Evolutionary conservation across 2,113 vertebrate genomes (phyloP).

Genomic region (Arothron firmamentum): DNA sequence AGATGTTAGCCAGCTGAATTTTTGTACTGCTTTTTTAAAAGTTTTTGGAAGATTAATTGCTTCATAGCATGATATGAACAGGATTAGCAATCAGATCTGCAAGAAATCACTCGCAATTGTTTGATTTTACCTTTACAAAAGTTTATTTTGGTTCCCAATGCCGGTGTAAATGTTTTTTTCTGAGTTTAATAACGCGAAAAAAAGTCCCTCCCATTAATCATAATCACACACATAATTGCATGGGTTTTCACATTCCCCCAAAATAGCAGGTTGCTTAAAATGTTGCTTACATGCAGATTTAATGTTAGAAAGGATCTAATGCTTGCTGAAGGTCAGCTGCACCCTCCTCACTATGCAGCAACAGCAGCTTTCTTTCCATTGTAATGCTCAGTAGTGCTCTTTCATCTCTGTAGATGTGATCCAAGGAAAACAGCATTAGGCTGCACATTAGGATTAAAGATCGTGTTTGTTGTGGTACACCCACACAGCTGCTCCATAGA

Average conservation of each 20-base stretch:
- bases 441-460: conserved; percentile 43
- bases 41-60: neutral
- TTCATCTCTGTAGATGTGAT: conserved; percentile 52
- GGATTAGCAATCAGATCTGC: neutral
- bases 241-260: neutral
- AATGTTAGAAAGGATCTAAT: conserved; percentile 38
- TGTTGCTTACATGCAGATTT: conserved; percentile 38
- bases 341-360: conserved; percentile 31
- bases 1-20: neutral
- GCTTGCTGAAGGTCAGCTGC: conserved; percentile 26
- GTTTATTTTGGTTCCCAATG: neutral
- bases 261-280: neutral
- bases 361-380: conserved; percentile 38
- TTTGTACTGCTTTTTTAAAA: neutral
- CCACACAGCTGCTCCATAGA: conserved; percentile 14
- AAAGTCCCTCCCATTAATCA: neutral
- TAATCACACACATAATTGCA: neutral
- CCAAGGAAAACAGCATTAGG: conserved; percentile 53
- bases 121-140: neutral
- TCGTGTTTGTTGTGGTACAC: conserved; percentile 24
- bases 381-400: conserved; percentile 43
- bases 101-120: neutral
- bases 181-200: neutral
- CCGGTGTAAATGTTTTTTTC: neutral
- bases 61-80: neutral